Conservation (phyloP, 2,888 invertebrate species). For the Meandrusa payeni region DNA sequence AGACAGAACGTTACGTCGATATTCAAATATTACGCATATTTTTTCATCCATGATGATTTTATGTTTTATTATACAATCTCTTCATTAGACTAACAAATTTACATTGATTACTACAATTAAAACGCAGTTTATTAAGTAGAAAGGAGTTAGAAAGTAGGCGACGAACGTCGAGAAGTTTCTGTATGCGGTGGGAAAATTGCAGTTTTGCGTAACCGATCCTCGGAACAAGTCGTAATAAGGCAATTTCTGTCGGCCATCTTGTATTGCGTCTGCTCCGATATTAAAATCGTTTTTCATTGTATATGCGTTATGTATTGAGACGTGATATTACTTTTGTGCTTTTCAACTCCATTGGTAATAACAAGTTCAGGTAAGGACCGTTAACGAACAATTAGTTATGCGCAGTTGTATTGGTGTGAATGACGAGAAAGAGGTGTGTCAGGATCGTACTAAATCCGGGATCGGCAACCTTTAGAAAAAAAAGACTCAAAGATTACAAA, state of each 20-base stretch:
- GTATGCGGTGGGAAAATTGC: constrained; percentile 32
- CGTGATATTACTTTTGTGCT: too few species aligned
- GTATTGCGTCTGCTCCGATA: constrained; percentile 3
- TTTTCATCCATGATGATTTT: neutral
- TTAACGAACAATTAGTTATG: too few species aligned
- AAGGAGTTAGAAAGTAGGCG: constrained; percentile 35
- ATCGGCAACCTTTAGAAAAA: too few species aligned
- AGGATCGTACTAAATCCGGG: too few species aligned
- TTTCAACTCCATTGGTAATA: too few species aligned
- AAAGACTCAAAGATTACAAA: too few species aligned
- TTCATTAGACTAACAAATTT: neutral
- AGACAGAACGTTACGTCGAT: neutral
- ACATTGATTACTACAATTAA: constrained; percentile 2
- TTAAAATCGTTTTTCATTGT: neutral
- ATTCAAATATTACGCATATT: neutral
- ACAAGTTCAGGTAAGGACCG: too few species aligned
- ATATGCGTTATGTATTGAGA: too few species aligned
- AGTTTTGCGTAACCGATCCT: constrained; percentile 33
- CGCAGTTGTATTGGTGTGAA: too few species aligned
- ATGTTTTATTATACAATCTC: neutral
- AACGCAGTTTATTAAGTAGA: constrained; percentile 30
- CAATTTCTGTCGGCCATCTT: constrained; percentile 25
- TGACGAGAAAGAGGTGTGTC: too few species aligned
- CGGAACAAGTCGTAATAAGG: constrained; percentile 35
- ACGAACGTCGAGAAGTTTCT: constrained; percentile 32